A percentile compares a stretch with the other conserved stretches of the same genome.
Evolutionary conservation across 2,797 vertebrate genomes (phyloP).

Genomic region (Danio aesculapii): DNA sequence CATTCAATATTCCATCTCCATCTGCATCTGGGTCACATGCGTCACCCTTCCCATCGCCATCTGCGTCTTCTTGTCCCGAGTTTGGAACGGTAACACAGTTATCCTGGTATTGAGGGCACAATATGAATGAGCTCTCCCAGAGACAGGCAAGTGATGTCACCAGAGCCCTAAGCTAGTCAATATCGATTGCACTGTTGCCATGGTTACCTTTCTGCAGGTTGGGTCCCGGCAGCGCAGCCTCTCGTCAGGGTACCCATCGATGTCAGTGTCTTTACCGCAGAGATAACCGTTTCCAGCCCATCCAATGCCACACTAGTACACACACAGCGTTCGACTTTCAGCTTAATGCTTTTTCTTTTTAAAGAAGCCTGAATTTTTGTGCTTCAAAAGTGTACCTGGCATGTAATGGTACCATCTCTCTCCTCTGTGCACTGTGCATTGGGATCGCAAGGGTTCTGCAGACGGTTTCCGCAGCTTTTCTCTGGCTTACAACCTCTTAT

Average conservation of each 20-base stretch:
- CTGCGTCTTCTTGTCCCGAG: constrained; percentile 97
- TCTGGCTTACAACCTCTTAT: constrained; percentile 88
- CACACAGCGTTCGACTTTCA: constrained; percentile 26
- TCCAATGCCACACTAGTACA: constrained; percentile 90
- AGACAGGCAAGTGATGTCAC: constrained; percentile 5
- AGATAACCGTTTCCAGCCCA: constrained; percentile 97
- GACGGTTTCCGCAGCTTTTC: constrained; percentile 86
- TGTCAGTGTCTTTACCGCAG: constrained; percentile 96
- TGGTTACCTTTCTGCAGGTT: constrained; percentile 89
- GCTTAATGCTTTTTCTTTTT: background rate
- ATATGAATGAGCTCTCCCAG: constrained; percentile 11
- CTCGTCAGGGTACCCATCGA: constrained; percentile 97
- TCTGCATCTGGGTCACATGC: constrained; percentile 95
- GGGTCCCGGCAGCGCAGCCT: constrained; percentile 89
- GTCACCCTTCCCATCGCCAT: constrained; percentile 88
- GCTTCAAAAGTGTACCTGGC: constrained; percentile 77
- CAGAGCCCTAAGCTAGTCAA: background rate
- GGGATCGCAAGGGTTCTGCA: constrained; percentile 91
- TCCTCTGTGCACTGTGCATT: constrained; percentile 87
- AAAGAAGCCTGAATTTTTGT: constrained; percentile 5
- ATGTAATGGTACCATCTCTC: constrained; percentile 87
- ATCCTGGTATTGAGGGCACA: constrained; percentile 78
- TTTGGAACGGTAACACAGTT: constrained; percentile 95
- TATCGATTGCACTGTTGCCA: background rate
- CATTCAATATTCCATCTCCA: constrained; percentile 93